These are phyloP conservation scores for Tragelaphus scriptus DNA, from an alignment of 2,113 vertebrate species.

Conservation along the genomic window DNA sequence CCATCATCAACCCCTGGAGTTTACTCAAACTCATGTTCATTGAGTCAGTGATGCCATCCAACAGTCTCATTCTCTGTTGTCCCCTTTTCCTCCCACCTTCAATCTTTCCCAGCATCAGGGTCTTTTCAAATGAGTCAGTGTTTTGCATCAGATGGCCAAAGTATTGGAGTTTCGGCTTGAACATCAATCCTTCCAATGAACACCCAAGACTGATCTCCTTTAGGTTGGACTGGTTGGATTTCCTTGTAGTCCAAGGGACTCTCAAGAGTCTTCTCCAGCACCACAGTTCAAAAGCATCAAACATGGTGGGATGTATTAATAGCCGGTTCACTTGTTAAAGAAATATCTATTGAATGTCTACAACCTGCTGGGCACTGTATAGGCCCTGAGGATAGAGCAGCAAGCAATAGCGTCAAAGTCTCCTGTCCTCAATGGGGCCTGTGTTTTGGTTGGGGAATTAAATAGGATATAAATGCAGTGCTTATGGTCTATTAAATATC, in stretches of 20 bases:
- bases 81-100: rapidly evolving
- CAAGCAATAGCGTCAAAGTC: neutral
- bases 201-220: neutral
- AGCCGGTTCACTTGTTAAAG: constrained; percentile 59
- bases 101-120: neutral
- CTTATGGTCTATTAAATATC: neutral
- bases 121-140: neutral
- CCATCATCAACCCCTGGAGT: neutral
- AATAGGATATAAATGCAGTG: neutral
- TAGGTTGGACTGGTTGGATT: neutral
- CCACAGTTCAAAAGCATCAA: neutral
- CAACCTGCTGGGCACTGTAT: neutral
- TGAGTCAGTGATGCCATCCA: neutral
- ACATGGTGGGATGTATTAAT: constrained; percentile 32
- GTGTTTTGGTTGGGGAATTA: neutral
- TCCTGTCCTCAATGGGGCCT: neutral
- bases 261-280: neutral
- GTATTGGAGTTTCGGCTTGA: neutral
- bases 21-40: neutral
- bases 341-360: neutral
- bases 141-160: neutral
- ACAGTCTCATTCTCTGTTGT: neutral
- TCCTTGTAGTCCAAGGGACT: neutral
- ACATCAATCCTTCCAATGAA: neutral
- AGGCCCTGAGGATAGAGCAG: neutral